These are phyloP conservation scores for Neuroterus valhalla DNA, from an alignment of 1,140 invertebrate species.

Conservation along the genomic window DNA sequence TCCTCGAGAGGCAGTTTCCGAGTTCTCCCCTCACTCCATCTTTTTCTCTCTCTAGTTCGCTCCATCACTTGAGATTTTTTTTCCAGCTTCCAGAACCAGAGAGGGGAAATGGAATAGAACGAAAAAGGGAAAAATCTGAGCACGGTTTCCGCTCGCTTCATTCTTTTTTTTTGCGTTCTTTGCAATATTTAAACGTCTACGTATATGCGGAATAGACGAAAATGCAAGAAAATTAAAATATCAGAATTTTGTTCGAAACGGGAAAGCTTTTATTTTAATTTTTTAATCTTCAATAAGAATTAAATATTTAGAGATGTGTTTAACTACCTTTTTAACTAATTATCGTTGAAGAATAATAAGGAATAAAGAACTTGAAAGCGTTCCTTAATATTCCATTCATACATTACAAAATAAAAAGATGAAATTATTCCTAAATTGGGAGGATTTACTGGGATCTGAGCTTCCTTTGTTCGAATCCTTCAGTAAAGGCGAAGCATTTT, in stretches of 20 bases:
- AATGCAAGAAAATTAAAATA: background rate
- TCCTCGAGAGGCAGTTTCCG: conserved; percentile 58
- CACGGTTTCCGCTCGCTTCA: conserved; percentile 49
- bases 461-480: conserved; percentile 33
- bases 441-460: conserved; percentile 29
- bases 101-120: conserved; percentile 56
- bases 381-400: background rate
- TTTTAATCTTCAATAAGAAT: too few relatives aligned
- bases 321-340: too few relatives aligned
- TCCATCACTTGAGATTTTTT: conserved; percentile 54
- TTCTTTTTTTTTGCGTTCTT: background rate
- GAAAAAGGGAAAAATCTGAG: conserved; percentile 53
- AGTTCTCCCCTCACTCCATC: conserved; percentile 44
- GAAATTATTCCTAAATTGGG: conserved; percentile 6
- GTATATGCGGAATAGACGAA: background rate
- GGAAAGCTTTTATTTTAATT: too few relatives aligned
- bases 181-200: conserved; percentile 2
- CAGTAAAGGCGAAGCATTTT: conserved; percentile 39
- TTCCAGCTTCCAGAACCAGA: conserved; percentile 54
- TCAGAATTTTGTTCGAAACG: background rate
- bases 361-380: background rate
- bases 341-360: too few relatives aligned
- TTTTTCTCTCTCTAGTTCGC: conserved; percentile 51
- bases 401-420: background rate
- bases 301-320: too few relatives aligned